Base-by-base conservation (phyloP, 2,888 invertebrate species). In the Melinaea menophilus region DNA sequence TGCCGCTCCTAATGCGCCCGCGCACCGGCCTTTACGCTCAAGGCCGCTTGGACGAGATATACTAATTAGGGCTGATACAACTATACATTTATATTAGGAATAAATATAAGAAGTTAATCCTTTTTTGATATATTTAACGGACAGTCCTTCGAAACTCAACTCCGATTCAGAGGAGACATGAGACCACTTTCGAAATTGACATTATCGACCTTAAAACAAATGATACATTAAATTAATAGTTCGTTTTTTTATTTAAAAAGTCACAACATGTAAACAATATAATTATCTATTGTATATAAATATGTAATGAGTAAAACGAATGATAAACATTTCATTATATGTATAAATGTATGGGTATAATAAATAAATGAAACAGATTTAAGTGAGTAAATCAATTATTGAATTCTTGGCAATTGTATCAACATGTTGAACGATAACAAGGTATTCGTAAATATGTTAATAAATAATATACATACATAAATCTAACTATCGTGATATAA, bases 21-120 rank as follows among this genome's bases (percentile, higher is more conserved):
- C 80, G 74, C 79, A 70, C 71, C 61, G 78, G 87, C 88, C 88
- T 88, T 88, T 85, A 75, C 73, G 65, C 76, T 85, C 88, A 87
- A 88, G 89, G 88, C 84, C 88, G 82, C 82, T 85, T 79, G 85
- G 86, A 79, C 81, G 75, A 72, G 75, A 75, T 73, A 74, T 72
- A 74, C 77, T 71, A 73, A 60, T 55, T 56, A 58, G 60, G 56
- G 61, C 45, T 66, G 57, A 31, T 54, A 35, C 46, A n/a, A 35
- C 11, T 46, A 33, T 51, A 31, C 31, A 31, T 31, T 13, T 7
- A 9, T 7, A 13, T 31, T 51, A n/a, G 22, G 3, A 51, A 3
- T 22, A 31, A 11, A 31, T 9, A 31, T 51, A 51, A 13, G 2
- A 31, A 31, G 5, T 51, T 51, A 2, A 41, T 41, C 2, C 37